These are phyloP conservation scores for Reticulitermes lucifugus DNA, from an alignment of 2,888 invertebrate species.

Conservation along the genomic window DNA sequence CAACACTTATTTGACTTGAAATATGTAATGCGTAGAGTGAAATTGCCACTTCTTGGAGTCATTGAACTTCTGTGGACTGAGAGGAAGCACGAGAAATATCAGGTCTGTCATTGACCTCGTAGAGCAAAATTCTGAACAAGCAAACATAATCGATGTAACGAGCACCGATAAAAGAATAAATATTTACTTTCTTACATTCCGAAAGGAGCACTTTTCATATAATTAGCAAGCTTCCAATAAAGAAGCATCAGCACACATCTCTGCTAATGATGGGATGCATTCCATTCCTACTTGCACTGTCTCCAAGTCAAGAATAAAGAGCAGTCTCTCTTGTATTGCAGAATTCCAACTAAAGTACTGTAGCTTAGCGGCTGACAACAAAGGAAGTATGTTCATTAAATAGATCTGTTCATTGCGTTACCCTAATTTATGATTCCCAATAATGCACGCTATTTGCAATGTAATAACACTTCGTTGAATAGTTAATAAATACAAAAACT, in stretches of 20 bases:
- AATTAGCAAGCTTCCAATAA: neutral
- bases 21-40: neutral
- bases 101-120: too few species aligned
- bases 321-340: neutral
- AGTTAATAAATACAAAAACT: too few species aligned
- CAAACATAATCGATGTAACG: neutral
- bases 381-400: neutral
- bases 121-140: neutral
- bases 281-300: neutral
- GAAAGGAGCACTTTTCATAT: neutral
- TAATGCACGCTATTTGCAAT: too few species aligned
- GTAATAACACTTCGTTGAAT: too few species aligned
- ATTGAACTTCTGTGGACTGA: too few species aligned
- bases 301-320: neutral
- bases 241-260: neutral
- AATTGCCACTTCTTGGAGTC: neutral
- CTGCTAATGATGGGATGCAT: conserved; percentile 5
- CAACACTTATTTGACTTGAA: too few species aligned
- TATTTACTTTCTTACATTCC: neutral
- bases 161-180: neutral
- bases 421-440: too few species aligned
- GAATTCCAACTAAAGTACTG: neutral
- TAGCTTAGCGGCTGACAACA: neutral
- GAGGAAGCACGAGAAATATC: too few species aligned
- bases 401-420: too few species aligned